Evolutionary conservation across 1,140 invertebrate species (phyloP).

Genomic region (Paraescarpia echinospica): DNA sequence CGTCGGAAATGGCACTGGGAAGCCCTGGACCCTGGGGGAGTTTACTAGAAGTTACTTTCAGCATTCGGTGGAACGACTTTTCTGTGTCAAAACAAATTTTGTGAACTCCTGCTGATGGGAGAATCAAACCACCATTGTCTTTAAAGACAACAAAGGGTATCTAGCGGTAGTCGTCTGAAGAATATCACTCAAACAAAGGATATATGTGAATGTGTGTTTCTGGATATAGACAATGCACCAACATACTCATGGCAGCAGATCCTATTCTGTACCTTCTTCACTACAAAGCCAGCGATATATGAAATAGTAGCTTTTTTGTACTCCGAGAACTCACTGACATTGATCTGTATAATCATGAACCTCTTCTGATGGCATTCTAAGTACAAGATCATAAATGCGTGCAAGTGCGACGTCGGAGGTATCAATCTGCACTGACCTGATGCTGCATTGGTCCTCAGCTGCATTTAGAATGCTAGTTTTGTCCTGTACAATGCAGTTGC

Average conservation of each 20-base stretch:
- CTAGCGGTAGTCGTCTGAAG: no score
- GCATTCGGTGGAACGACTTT: no score
- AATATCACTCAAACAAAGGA: no score
- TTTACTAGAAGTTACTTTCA: no score
- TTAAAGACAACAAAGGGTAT: neutral
- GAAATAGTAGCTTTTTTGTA: constrained; percentile 8
- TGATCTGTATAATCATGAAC: constrained; percentile 12
- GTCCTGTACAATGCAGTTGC: neutral
- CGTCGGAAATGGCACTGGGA: no score
- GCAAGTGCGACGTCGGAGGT: no score
- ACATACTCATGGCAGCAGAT: neutral
- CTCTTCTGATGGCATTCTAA: constrained; percentile 10
- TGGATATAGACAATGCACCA: neutral
- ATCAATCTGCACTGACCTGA: no score
- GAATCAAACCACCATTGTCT: no score
- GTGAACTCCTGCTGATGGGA: no score
- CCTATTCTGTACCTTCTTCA: constrained; percentile 13
- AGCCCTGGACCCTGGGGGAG: no score
- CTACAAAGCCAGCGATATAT: constrained; percentile 12
- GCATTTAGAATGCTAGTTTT: constrained; percentile 9
- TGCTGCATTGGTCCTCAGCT: constrained; percentile 3
- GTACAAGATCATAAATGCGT: neutral
- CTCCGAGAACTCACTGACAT: neutral
- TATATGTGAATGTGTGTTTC: constrained; percentile 11
- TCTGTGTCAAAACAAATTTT: no score